Base-by-base conservation (phyloP, 2,888 invertebrate genomes). In the Sinohyriopsis cumingii region DNA sequence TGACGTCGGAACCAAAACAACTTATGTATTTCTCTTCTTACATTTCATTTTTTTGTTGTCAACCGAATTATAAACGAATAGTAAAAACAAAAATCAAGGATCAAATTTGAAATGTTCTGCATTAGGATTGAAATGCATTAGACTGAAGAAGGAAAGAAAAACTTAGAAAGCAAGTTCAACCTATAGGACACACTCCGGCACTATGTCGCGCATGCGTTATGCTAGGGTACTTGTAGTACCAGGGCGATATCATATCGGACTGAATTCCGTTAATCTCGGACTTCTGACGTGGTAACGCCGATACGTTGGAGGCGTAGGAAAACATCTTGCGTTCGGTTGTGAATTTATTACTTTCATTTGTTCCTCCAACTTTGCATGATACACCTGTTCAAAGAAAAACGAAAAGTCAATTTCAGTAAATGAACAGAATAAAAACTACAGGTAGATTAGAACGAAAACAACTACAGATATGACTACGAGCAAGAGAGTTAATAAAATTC, bases 131-230 rank as follows among this genome's bases (percentile, higher is more conserved):
- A 45, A 45, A 45, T 45, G 45, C 3, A 45, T 45, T 45, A 12
- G 45, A 45, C 12, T 45, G 45, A 45, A 45, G 45, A 45, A 45
- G 3, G 9, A 45, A 45, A 33, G 33, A 33, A 33, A 33, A 45
- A 45, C 45, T 45, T 45, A 45, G 45, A 45, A 15, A 15, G 0
- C 45, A 45, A 45, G 45, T 12, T 12, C 12, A 45, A 84, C 84
- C 83, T 57, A 86, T 63, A 25, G 78, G 73, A 20, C 77, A 80
- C 1, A 77, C 79, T 5, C 76, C 84, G 60, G 83, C 82, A 61
- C 82, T 84, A 66, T 84, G 83, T 25, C 86, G 76, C 2, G 83
- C 80, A 60, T 78, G 75, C 25, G 72, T 79, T 82, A 86, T 81
- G 66, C 77, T 75, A 0, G 86, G 82, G n/a, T 84, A 73, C 25